Base-by-base conservation (phyloP, 2,113 vertebrate species). In the Barnardius zonarius region DNA sequence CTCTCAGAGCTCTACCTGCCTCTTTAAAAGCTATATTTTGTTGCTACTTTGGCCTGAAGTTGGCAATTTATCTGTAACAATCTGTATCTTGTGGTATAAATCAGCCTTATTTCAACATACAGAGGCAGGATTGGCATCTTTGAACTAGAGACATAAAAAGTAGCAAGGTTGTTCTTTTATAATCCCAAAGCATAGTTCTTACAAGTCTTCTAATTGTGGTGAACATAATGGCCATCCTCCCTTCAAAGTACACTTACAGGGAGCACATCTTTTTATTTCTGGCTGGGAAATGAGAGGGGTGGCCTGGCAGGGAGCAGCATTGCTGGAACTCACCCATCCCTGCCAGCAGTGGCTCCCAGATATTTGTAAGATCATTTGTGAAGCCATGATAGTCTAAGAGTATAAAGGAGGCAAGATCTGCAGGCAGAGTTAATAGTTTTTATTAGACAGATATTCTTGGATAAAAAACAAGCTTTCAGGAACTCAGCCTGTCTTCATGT, bases 191-290 rank as follows among this genome's bases (percentile, higher is more conserved):
- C 89, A 95, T 95, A 95, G 93, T 97, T 96, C 95, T 95, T 97
- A 97, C 94, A 96, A 96, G 96, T 81, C 74, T 91, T 98, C 96
- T 98, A 98, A 98, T 98, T 97, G 93, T 82, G 97, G 85, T 80
- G 83, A 86, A 35, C 39, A 82, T 72, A 91, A 76, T 95, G 91
- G 91, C 81, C 88, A 93, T 48, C 54, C 44, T 96, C 31, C 77
- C 88, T 97, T 97, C 96, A 95, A 96, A 97, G 96, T 22, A 41
- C 62, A 94, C 81, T 89, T 68, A 37, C 41, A 64, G 15, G 63
- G 83, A 95, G 41, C 61, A 90, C 83, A 85, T 88, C 72, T 74
- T 70, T 86, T 96, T 95, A 97, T 96, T 97, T 96, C 97, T 96
- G 93, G 83, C 88, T 64, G 81, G 76, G 57, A 88, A 95, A 86